Evolutionary conservation across 1,140 invertebrate genomes (phyloP), one percentile per base, ranked within the genome.

Genomic region (Holcopasites calliopsidis): DNA sequence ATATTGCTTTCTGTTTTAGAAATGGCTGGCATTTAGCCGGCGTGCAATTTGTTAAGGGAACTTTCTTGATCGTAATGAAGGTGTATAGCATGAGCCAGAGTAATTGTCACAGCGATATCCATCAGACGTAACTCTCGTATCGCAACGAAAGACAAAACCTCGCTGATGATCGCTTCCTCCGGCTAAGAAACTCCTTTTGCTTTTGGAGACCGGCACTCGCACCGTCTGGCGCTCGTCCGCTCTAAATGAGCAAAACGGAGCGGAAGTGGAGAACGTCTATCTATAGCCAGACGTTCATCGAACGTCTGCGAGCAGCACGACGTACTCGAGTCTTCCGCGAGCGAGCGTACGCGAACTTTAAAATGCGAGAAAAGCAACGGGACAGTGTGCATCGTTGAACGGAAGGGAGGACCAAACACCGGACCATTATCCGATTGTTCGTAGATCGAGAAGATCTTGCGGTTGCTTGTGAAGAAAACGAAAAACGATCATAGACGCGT

Each of bases 261-360:
- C 85, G 85, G 85, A 88, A 87, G 79, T 80, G 61, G 80, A 82
- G 74, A 71, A 86, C 68, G 73, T 72, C 86, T 88, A 86, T 87
- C 62, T 85, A 88, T 87, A 88, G 86, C 65, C 77, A 84, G 86
- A 72, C 68, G 42, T n/a, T n/a, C 42, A 47, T 60, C 35, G 73
- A 75, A 28, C 21, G 58, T 77, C 69, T 47, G 66, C 52, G 60
- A 26, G 61, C 10, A 18, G 31, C 38, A 28, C 72, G 16, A n/a
- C n/a, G n/a, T n/a, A n/a, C n/a, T n/a, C 18, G 47, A 42, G 35
- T 60, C 38, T 55, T 49, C 55, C 52, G 61, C 55, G 33, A 55
- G 31, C 31, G 57, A 71, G 47, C 26, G 10, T 18, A 26, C 38
- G 54, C 21, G 54, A 49, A 35, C 16, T 44, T 11, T 1, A 16